Percentiles rank a stretch among this genome's conserved stretches.
Evolutionary conservation across 2,113 vertebrate genomes (phyloP).

Genomic region (Antechinus stuartii): DNA sequence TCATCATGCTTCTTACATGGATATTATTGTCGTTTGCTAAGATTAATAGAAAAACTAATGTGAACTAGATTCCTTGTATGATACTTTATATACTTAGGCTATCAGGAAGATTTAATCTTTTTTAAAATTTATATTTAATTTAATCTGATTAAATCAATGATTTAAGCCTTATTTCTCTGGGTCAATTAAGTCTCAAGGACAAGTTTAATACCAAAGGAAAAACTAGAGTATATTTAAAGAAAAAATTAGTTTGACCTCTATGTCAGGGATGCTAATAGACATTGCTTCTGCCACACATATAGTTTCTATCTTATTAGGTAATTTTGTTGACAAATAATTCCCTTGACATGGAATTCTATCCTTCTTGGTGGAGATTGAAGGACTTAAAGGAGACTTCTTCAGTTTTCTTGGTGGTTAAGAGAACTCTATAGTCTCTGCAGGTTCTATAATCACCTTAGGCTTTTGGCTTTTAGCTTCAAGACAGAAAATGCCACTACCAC

Average conservation of each 20-base stretch:
- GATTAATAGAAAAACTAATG: too few species aligned
- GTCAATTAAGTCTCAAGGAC: background rate
- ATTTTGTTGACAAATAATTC: background rate
- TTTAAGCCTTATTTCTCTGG: background rate
- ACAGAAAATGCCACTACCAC: background rate
- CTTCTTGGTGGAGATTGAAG: background rate
- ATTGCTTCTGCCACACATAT: background rate
- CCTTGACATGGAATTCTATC: background rate
- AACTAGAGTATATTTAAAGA: background rate
- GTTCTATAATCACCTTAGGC: background rate
- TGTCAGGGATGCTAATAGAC: background rate
- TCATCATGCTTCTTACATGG: background rate
- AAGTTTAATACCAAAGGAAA: background rate
- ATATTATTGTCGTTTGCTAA: background rate
- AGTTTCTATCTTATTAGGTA: background rate
- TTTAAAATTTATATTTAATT: too few species aligned
- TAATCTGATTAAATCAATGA: too few species aligned
- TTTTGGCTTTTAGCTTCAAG: background rate
- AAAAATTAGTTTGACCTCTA: background rate
- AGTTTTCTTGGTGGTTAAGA: background rate
- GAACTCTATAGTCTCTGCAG: background rate
- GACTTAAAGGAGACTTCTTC: too few species aligned
- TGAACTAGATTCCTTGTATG: too few species aligned
- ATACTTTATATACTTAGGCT: background rate
- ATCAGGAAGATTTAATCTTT: background rate